Base-by-base conservation (phyloP, 2,888 invertebrate species). In the Trilocha varians region DNA sequence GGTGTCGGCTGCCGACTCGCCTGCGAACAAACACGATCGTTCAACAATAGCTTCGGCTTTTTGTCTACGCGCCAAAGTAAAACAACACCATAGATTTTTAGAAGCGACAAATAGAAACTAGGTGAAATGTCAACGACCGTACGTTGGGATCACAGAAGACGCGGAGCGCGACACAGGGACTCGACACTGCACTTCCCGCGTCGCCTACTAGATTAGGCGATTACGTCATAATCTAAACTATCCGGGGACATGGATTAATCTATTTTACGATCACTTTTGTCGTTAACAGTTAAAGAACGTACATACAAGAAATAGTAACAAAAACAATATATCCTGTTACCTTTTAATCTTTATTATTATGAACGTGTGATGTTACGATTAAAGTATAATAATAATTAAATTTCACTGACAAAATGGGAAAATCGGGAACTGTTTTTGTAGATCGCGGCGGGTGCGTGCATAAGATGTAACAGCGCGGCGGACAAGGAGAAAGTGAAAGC, bases 1-100 rank as follows among this genome's bases (percentile, higher is more conserved):
- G 77, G 95, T 95, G 87, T 96, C 96, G 78, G 95, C 95, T 87
- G 95, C 93, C 78, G 95, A 95, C 89, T 95, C 96, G 87, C 93
- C 93, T 92, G 90, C 63, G 66, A 59, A 60, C 63, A 73, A 73
- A 82, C 70, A 54, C 45, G 44, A 32, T 42, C 49, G 43, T 73
- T 25, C 25, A 25, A 25, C 25, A 25, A 25, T 25, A 25, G 25
- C 25, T 25, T 9, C 56, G 53, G 59, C 53, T 53, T 62, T 57
- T 58, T 49, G 59, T 53, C 55, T 59, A 47, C 50, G 47, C 55
- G 54, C 52, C 46, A 59, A 62, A 73, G 65, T 72, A 75, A 74
- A 78, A 70, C 71, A 73, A 73, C 73, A 71, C 69, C 68, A 68
- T 63, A 60, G 71, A 72, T 65, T 75, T 71, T 73, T 57, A 75